A percentile compares a stretch with the other conserved stretches of the same genome.
These are phyloP conservation scores for Taenaris catops DNA, from an alignment of 2,888 invertebrate species.

Conservation along the genomic window DNA sequence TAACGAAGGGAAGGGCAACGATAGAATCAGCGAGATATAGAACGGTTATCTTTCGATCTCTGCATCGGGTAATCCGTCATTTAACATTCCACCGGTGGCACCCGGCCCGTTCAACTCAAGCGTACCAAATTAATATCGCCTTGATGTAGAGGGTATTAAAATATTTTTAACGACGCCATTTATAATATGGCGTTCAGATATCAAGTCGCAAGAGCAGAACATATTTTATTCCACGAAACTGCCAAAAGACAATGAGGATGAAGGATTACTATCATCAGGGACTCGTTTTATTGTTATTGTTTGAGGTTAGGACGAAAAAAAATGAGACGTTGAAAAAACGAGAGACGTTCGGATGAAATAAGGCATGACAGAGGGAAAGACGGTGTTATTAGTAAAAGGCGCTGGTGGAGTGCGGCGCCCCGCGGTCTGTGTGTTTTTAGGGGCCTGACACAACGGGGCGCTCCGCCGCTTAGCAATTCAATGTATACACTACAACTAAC, in stretches of 20 bases:
- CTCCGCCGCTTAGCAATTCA: constrained; percentile 40
- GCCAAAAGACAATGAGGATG: constrained; percentile 79
- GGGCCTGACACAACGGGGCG: constrained; percentile 55
- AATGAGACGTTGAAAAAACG: constrained; percentile 61
- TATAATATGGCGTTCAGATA: constrained; percentile 75
- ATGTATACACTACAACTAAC: constrained; percentile 21
- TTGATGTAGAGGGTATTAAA: constrained; percentile 77
- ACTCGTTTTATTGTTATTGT: constrained; percentile 73
- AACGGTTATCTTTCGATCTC: constrained; percentile 65
- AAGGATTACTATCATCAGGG: constrained; percentile 76
- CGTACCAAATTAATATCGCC: constrained; percentile 77
- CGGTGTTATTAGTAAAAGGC: constrained; percentile 67
- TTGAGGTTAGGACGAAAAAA: constrained; percentile 55
- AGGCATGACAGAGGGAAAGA: constrained; percentile 72
- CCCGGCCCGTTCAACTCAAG: constrained; percentile 66
- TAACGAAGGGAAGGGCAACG: constrained; percentile 41
- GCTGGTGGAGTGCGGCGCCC: constrained; percentile 40
- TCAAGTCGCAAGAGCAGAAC: constrained; percentile 69
- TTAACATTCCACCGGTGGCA: constrained; percentile 75
- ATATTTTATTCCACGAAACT: constrained; percentile 77
- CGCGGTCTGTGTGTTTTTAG: constrained; percentile 78
- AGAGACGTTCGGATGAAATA: constrained; percentile 66
- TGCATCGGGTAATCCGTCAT: constrained; percentile 74
- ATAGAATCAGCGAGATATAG: constrained; percentile 57
- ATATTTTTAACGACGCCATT: constrained; percentile 78